Base-by-base conservation (phyloP, 2,888 invertebrate species). In the Clanis bilineata region DNA sequence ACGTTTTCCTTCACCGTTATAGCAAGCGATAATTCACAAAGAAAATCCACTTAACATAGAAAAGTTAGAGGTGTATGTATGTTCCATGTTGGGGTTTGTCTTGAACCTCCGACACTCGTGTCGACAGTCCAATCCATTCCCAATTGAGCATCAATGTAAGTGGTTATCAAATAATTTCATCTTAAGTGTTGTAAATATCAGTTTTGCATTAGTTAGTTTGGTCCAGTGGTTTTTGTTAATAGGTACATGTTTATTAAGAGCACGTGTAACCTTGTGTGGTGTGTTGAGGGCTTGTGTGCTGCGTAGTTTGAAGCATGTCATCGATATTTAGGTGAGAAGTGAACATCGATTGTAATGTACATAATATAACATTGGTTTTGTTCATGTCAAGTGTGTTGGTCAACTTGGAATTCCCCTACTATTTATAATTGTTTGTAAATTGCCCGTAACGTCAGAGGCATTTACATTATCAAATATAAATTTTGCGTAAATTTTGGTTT, bases 291-390 rank as follows among this genome's bases (percentile, higher is more conserved):
- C 68, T 32, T 58, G 25, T 58, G 39, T 64, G 77, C 82, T 85
- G 79, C 85, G 85, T 75, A 84, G 73, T 83, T 75, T 59, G 59
- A 63, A 70, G 71, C 74, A 72, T 66, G 69, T 67, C 72, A 65
- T 71, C 65, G 61, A 64, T 68, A 67, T 70, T 32, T 71, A 70
- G 64, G 61, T 70, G 72, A 73, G 39, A 72, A 77, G 75, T 71
- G 67, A 67, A 70, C 74, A 66, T 66, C 39, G 36, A 56, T 56
- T 39, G 23, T 56, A 56, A 15, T 3, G 36, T 56, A 39, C 39
- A 56, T n/a, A 38, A 55, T 38, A 51, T 51, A 51, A 32, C 51
- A 32, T 32, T 51, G 15, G 32, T 28, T 51, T 51, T 32, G 32
- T 51, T 15, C 18, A 10, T 32, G 15, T 51, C 28, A 18, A 51